A percentile compares a stretch with the other conserved stretches of the same genome.
phyloP scores from a whole-genome alignment of 2,888 invertebrate genomes.

The Uloborus plumipes region DNA sequence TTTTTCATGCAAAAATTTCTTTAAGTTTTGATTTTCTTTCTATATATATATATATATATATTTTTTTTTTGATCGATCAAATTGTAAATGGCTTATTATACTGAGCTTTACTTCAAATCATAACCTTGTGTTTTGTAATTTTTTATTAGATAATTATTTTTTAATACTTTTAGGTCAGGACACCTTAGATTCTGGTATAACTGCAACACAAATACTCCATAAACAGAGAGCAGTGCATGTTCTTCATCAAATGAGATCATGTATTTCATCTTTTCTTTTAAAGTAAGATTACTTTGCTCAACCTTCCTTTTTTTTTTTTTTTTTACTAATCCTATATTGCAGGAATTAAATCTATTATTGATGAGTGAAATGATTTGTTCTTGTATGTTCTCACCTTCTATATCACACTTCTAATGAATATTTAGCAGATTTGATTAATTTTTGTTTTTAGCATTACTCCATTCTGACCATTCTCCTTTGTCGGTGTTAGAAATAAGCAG shows the following conservation, averaged over 20 bases:
- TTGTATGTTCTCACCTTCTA: too few relatives aligned
- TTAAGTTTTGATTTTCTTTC: not conserved
- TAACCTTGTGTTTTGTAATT: not conserved
- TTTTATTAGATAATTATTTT: not conserved
- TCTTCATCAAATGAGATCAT: constrained; percentile 65
- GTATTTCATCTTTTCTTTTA: constrained; percentile 66
- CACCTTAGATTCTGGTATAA: constrained; percentile 40
- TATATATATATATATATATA: too few relatives aligned
- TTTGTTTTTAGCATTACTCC: too few relatives aligned
- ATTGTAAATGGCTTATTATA: not conserved
- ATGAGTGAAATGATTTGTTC: too few relatives aligned
- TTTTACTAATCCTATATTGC: too few relatives aligned
- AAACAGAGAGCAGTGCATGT: constrained; percentile 57
- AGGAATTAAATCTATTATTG: too few relatives aligned
- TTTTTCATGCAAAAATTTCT: not conserved
- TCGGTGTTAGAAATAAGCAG: too few relatives aligned
- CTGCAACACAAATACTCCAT: constrained; percentile 56
- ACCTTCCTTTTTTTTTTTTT: too few relatives aligned
- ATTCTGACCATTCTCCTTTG: too few relatives aligned
- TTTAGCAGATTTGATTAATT: too few relatives aligned
- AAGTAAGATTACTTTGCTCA: constrained; percentile 46
- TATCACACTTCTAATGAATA: too few relatives aligned
- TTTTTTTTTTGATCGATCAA: not conserved
- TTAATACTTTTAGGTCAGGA: constrained; percentile 41
- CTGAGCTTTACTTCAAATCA: not conserved